Base-by-base conservation (phyloP, 2,888 invertebrate genomes). In the Oxyscelio sp. region DNA sequence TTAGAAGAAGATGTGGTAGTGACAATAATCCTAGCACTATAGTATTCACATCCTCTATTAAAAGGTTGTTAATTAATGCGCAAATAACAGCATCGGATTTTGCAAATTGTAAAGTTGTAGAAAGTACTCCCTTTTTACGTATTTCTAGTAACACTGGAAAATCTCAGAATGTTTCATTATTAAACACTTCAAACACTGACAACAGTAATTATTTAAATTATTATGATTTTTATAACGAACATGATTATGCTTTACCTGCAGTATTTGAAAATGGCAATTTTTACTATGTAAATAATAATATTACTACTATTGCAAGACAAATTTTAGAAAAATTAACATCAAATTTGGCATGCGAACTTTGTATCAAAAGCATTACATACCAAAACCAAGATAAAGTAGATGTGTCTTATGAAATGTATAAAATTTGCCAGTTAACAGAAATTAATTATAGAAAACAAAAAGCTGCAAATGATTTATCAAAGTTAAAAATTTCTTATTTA, bases 1-100 rank as follows among this genome's bases (percentile, higher is more conserved):
- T 58, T 40, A 58, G 58, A 38, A 58, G 58, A 9, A 15, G 58
- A 19, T 34, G 58, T 38, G 58, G 48, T 15, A 43, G 11, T 27
- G 6, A 27, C 6, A 27, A 27, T 27, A 27, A 27, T 27, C 27
- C 27, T 27, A 27, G 27, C 6, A 6, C 6, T 27, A 6, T 27
- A 27, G 27, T 3, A 27, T 27, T 27, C 27, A 27, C 43, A 6
- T 50, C 50, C 6, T 50, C 50, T 11, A 22, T 19, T 9, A 50
- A 50, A 21, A 2, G 50, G 22, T 50, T 50, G 22, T 22, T 50
- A 50, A 9, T 50, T 21, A 21, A 50, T 50, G 50, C 21, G 22
- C 50, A 50, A 50, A 50, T 50, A 9, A 50, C 21, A 21, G 13
- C 13, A 2, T 21, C 22, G 21, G 22, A 50, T 9, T 21, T 22